Conservation (phyloP, 2,888 invertebrate genomes). For the Thera britannica region DNA sequence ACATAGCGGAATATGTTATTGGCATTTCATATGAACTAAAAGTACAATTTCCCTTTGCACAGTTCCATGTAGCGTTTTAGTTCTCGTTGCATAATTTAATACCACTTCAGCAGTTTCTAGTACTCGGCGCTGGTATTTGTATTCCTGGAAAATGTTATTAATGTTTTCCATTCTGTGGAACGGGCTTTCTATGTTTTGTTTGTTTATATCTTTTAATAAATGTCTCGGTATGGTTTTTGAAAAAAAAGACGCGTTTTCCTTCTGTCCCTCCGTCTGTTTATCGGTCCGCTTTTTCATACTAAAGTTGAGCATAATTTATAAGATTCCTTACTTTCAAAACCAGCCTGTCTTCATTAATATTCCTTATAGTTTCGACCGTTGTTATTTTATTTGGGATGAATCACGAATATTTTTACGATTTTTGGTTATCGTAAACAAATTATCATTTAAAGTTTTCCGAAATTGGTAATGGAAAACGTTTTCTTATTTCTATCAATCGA, state of each 20-base stretch:
- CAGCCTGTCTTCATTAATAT: not conserved
- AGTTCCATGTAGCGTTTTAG: conserved; percentile 3
- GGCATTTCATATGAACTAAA: conserved; percentile 3
- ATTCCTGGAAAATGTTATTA: conserved; percentile 24
- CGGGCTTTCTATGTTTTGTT: conserved; percentile 3
- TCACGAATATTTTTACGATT: not conserved
- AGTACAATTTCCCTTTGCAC: not conserved
- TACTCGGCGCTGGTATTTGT: conserved; percentile 2
- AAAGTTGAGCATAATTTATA: not conserved
- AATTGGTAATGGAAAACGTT: not conserved
- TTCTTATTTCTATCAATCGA: not conserved
- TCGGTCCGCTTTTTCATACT: not conserved
- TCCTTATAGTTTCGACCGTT: not conserved
- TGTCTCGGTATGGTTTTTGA: not conserved
- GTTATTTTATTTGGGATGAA: not conserved
- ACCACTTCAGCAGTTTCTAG: not conserved
- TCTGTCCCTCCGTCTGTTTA: not conserved
- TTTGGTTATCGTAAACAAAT: conserved; percentile 1
- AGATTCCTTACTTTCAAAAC: too few species aligned
- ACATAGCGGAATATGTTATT: not conserved
- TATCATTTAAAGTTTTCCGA: not conserved
- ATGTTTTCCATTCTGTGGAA: conserved; percentile 14
- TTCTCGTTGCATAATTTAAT: not conserved
- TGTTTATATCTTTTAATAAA: not conserved
- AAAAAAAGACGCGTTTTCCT: too few species aligned